Evolutionary conservation across 2,113 vertebrate genomes (phyloP).

Genomic region (Girardinichthys multiradiatus): DNA sequence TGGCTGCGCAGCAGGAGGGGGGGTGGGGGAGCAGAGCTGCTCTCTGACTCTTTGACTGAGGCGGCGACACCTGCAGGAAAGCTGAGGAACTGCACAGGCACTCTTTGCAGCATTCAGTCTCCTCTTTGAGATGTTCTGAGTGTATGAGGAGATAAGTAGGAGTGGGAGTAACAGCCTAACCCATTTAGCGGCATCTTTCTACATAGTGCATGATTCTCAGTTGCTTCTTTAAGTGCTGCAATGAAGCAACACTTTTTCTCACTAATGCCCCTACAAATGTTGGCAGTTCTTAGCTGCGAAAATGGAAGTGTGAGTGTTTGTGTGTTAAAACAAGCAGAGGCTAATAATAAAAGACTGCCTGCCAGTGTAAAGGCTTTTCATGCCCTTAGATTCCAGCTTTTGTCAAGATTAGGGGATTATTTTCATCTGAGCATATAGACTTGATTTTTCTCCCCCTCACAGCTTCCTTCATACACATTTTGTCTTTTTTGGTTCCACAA

Average conservation of each 20-base stretch:
- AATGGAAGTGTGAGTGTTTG: constrained; percentile 50
- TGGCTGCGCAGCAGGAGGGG: constrained; percentile 52
- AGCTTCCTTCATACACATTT: constrained; percentile 47
- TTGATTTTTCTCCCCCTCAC: constrained; percentile 40
- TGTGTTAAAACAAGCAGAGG: constrained; percentile 60
- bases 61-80: constrained; percentile 68
- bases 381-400: constrained; percentile 74
- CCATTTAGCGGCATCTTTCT: constrained; percentile 58
- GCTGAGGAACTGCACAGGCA: constrained; percentile 33
- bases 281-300: constrained; percentile 47
- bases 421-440: constrained; percentile 70
- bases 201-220: constrained; percentile 40
- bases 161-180: constrained; percentile 57
- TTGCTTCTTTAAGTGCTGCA: constrained; percentile 51
- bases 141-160: constrained; percentile 9
- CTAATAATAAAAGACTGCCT: constrained; percentile 71
- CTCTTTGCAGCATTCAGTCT: background rate
- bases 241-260: constrained; percentile 54
- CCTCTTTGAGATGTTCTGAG: constrained; percentile 1
- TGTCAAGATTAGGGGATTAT: constrained; percentile 79
- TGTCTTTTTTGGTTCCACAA: constrained; percentile 28
- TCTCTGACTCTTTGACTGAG: constrained; percentile 17
- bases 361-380: constrained; percentile 67
- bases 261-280: constrained; percentile 39
- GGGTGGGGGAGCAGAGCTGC: constrained; percentile 31